Percentiles rank a stretch among this genome's conserved stretches.
Evolutionary conservation across 2,888 invertebrate genomes (phyloP).

Genomic region (Microchrysa polita): DNA sequence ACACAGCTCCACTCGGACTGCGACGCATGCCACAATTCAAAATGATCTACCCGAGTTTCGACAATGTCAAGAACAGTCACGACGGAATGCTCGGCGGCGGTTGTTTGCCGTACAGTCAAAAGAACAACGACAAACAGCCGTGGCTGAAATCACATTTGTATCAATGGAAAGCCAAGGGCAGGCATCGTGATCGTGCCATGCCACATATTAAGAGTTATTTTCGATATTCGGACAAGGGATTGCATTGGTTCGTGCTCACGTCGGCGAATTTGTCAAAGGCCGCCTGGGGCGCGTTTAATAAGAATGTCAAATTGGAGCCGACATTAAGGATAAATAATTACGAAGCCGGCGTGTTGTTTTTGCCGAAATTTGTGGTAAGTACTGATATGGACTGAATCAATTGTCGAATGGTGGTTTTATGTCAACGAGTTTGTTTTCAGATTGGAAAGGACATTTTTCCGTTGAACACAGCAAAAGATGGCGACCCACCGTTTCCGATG

Average conservation of each 20-base stretch:
- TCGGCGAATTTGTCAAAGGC: conserved; percentile 97
- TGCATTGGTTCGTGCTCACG: conserved; percentile 84
- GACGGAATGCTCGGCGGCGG: conserved; percentile 88
- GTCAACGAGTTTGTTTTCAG: no score
- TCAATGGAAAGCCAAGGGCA: conserved; percentile 82
- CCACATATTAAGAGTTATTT: conserved; percentile 96
- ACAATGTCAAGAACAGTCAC: conserved; percentile 86
- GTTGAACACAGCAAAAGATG: conserved; percentile 60
- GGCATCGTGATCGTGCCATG: conserved; percentile 82
- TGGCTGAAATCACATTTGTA: conserved; percentile 83
- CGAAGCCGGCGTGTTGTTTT: conserved; percentile 89
- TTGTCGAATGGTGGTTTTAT: conserved; percentile 50
- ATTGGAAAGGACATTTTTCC: conserved; percentile 72
- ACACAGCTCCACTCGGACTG: conserved; percentile 66
- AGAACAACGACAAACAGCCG: conserved; percentile 80
- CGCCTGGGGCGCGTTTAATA: conserved; percentile 87
- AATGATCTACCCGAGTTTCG: conserved; percentile 79
- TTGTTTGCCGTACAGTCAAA: conserved; percentile 86
- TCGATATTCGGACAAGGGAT: conserved; percentile 74
- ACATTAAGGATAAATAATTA: conserved; percentile 81
- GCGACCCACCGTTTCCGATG: conserved; percentile 68
- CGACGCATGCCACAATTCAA: conserved; percentile 68
- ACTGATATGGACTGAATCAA: conserved; percentile 49
- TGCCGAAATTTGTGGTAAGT: conserved; percentile 85
- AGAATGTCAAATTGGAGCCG: conserved; percentile 68